Percentiles rank a stretch among this genome's conserved stretches.
phyloP scores from a whole-genome alignment of 2,888 invertebrate genomes.

The Callinectes sapidus region DNA sequence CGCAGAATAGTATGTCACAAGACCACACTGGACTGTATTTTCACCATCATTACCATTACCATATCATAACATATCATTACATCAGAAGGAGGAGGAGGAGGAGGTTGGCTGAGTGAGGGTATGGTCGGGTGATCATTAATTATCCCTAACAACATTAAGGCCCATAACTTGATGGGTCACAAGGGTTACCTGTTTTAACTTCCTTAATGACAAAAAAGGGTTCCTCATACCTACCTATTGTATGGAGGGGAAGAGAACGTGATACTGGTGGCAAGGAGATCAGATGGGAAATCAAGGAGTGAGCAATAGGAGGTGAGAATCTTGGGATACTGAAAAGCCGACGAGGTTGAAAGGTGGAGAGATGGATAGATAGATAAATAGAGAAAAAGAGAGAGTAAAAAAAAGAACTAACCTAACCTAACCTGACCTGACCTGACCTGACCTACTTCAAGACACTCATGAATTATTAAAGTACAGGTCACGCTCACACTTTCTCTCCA shows the following conservation, averaged over 20 bases:
- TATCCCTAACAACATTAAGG: background rate
- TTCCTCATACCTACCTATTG: background rate
- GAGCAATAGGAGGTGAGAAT: background rate
- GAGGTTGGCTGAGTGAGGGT: background rate
- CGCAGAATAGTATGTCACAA: no score
- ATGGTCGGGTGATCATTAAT: background rate
- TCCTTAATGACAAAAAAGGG: background rate
- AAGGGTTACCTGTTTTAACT: background rate
- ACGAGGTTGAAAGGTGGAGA: background rate
- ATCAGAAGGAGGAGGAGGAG: background rate
- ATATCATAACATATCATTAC: background rate
- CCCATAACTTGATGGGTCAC: background rate
- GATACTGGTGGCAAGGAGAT: background rate
- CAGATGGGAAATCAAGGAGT: background rate
- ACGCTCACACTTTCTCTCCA: background rate
- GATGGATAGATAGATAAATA: no score
- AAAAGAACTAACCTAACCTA: no score
- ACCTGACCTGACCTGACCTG: background rate
- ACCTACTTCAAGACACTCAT: background rate
- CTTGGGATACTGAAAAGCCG: background rate
- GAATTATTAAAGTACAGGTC: background rate
- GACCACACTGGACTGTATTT: background rate
- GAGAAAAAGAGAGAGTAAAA: no score
- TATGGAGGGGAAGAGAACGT: background rate
- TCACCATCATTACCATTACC: background rate